These are phyloP conservation scores for Ictalurus punctatus DNA, from an alignment of 2,113 vertebrate species.

Conservation along the genomic window DNA sequence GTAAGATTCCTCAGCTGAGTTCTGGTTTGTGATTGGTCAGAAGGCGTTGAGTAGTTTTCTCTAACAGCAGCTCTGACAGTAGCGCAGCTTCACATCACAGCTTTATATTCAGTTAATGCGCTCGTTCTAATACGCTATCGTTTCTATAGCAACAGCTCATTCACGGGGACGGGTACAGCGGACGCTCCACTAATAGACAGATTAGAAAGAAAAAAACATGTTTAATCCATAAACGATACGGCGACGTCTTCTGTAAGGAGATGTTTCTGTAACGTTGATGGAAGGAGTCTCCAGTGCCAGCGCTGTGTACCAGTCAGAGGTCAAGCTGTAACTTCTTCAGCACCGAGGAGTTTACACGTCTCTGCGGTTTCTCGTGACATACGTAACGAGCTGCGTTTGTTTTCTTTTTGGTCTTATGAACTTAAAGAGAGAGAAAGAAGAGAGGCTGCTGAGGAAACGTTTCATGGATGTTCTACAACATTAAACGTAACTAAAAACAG, in stretches of 20 bases:
- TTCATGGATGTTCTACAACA: neutral
- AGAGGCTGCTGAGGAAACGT: neutral
- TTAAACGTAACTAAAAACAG: neutral
- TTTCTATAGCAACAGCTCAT: no score
- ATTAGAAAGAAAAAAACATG: neutral
- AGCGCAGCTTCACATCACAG: neutral
- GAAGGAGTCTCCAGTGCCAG: neutral
- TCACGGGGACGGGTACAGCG: no score
- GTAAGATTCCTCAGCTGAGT: neutral
- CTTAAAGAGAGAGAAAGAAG: neutral
- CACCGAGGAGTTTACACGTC: neutral
- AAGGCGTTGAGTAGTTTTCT: neutral
- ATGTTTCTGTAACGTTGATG: neutral
- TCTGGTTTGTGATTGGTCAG: neutral
- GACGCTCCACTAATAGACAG: neutral
- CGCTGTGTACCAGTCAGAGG: no score
- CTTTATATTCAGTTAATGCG: neutral
- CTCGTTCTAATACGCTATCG: no score
- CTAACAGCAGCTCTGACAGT: neutral
- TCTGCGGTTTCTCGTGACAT: neutral
- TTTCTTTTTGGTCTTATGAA: neutral
- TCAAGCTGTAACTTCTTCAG: no score
- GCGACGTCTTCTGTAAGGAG: neutral
- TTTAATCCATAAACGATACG: neutral
- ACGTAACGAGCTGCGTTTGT: no score